Conservation (phyloP, 2,888 invertebrate genomes). For the Macrosoma leucophasiata region DNA sequence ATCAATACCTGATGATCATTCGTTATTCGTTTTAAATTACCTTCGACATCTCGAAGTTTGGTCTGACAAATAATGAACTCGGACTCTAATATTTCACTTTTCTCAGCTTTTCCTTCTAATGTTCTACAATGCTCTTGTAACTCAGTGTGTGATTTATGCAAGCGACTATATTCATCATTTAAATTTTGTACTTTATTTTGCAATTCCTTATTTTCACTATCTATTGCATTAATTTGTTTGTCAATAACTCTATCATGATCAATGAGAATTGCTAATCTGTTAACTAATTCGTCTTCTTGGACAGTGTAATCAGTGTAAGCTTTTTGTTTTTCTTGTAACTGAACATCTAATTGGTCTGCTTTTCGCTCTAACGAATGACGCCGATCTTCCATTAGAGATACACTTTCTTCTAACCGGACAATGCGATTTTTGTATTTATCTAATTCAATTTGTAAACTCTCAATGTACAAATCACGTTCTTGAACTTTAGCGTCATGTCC, state of each 20-base stretch:
- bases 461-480: slow-evolving; percentile 84
- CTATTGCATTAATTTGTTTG: slow-evolving; percentile 77
- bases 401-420: slow-evolving; percentile 79
- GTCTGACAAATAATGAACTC: slow-evolving; percentile 46
- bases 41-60: slow-evolving; percentile 61
- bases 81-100: slow-evolving; percentile 43
- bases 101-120: slow-evolving; percentile 50
- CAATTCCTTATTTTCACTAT: slow-evolving; percentile 73
- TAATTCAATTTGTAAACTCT: slow-evolving; percentile 81
- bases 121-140: slow-evolving; percentile 54
- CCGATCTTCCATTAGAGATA: slow-evolving; percentile 77
- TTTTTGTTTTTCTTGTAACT: slow-evolving; percentile 76
- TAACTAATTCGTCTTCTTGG: slow-evolving; percentile 78
- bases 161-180: slow-evolving; percentile 66
- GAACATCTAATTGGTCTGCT: slow-evolving; percentile 76
- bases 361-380: slow-evolving; percentile 77
- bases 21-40: slow-evolving; percentile 47
- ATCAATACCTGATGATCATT: slow-evolving; percentile 54
- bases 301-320: slow-evolving; percentile 75
- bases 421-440: slow-evolving; percentile 78
- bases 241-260: slow-evolving; percentile 79
- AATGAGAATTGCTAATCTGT: slow-evolving; percentile 77
- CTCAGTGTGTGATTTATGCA: slow-evolving; percentile 59
- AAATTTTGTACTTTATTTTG: slow-evolving; percentile 71
- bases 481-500: slow-evolving; percentile 81